A percentile compares a stretch with the other conserved stretches of the same genome.
Conservation (phyloP, 1,140 invertebrate genomes). For the Pogonognathellus flavescens region DNA sequence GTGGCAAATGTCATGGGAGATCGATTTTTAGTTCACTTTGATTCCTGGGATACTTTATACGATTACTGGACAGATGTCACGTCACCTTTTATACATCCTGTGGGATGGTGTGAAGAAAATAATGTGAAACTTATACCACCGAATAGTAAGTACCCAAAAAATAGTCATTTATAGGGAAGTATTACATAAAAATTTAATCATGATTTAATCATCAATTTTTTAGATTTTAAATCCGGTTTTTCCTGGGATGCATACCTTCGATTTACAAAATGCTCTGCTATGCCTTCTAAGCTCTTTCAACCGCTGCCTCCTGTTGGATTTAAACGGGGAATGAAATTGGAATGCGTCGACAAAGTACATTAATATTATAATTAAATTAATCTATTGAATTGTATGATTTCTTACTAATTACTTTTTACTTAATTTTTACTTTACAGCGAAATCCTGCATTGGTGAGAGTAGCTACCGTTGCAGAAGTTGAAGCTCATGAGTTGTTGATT, state of each 20-base stretch:
- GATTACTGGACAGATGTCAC: conserved; percentile 93
- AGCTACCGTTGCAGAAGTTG: conserved; percentile 83
- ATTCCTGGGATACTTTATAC: conserved; percentile 93
- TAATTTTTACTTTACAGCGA: conserved; percentile 69
- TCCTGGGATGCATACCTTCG: conserved; percentile 88
- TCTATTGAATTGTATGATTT: too few species aligned
- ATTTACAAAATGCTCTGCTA: conserved; percentile 80
- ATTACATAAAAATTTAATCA: too few species aligned
- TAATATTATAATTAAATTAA: background rate
- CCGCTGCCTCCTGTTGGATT: conserved; percentile 84
- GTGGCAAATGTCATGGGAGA: conserved; percentile 87
- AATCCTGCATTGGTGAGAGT: conserved; percentile 87
- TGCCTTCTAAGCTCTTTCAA: conserved; percentile 87
- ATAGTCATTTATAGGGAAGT: background rate
- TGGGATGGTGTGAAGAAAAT: conserved; percentile 91
- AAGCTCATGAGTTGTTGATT: conserved; percentile 76
- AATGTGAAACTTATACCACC: conserved; percentile 86
- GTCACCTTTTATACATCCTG: conserved; percentile 93
- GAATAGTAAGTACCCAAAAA: conserved; percentile 76
- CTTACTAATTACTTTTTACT: too few species aligned
- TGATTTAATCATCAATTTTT: background rate
- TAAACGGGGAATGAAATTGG: conserved; percentile 88
- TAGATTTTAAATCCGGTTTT: conserved; percentile 82
- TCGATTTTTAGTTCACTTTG: conserved; percentile 91
- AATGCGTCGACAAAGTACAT: conserved; percentile 84